These are phyloP conservation scores for Punctoribates punctum DNA, from an alignment of 2,888 invertebrate species.

Conservation along the genomic window DNA sequence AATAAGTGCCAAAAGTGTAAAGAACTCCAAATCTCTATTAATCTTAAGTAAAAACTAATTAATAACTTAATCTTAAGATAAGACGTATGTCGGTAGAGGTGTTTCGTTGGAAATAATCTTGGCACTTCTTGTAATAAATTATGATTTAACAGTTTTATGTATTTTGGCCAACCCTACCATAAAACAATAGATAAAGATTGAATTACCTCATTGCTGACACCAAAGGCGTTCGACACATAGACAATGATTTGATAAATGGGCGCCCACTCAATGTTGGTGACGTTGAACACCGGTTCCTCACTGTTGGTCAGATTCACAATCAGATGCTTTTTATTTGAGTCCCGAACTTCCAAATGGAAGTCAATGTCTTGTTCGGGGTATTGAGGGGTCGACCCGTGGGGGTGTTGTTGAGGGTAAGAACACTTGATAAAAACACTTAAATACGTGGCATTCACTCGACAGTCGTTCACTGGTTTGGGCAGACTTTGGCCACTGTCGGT, in stretches of 20 bases:
- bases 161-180: no score
- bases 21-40: no score
- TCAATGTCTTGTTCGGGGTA: background rate
- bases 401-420: no score
- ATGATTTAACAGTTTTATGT: no score
- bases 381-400: background rate
- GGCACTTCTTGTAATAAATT: no score
- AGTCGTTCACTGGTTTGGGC: constrained; percentile 33
- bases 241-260: constrained; percentile 25
- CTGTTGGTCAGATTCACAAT: constrained; percentile 27
- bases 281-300: constrained; percentile 31
- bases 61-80: no score
- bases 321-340: background rate
- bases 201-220: constrained; percentile 33
- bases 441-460: background rate
- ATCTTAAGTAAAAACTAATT: no score
- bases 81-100: no score
- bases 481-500: constrained; percentile 3
- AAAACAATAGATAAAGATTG: background rate
- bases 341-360: background rate
- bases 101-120: no score
- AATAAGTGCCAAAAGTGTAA: no score
- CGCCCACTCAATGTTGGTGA: constrained; percentile 6
- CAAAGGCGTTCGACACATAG: constrained; percentile 37
- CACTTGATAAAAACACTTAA: constrained; percentile 2